Evolutionary conservation across 2,888 invertebrate genomes (phyloP).

Genomic region (Heliconius erato): DNA sequence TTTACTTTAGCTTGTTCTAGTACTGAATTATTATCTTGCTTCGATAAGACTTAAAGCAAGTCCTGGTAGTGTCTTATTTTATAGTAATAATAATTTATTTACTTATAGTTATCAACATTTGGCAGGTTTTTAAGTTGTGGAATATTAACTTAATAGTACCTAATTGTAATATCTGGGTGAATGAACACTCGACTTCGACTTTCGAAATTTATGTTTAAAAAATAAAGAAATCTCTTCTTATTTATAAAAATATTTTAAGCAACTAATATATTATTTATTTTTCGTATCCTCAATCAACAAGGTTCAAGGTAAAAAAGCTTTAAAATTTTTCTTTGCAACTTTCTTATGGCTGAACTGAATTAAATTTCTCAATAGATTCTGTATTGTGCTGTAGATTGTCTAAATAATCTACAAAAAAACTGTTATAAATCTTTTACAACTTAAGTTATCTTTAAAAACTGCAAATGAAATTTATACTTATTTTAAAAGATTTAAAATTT

Average conservation of each 20-base stretch:
- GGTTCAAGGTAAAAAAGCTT: not conserved
- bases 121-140: too few relatives aligned
- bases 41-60: not conserved
- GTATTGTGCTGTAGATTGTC: slow-evolving; percentile 62
- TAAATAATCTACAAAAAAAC: slow-evolving; percentile 69
- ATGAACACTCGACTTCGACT: not conserved
- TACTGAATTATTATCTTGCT: not conserved
- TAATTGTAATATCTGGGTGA: not conserved
- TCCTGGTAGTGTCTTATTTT: not conserved
- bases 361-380: too few relatives aligned
- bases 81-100: too few relatives aligned
- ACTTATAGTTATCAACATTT: not conserved
- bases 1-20: not conserved
- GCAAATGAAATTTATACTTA: slow-evolving; percentile 57
- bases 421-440: slow-evolving; percentile 54
- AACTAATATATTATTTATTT: not conserved
- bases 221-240: not conserved
- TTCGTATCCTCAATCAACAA: not conserved
- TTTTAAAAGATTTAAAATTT: slow-evolving; percentile 51
- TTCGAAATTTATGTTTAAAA: not conserved
- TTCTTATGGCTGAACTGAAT: too few relatives aligned
- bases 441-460: slow-evolving; percentile 51
- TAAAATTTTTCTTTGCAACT: too few relatives aligned
- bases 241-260: not conserved
- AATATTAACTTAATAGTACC: not conserved